phyloP scores from a whole-genome alignment of 2,888 invertebrate species.

The Chymomyza caudatula region DNA sequence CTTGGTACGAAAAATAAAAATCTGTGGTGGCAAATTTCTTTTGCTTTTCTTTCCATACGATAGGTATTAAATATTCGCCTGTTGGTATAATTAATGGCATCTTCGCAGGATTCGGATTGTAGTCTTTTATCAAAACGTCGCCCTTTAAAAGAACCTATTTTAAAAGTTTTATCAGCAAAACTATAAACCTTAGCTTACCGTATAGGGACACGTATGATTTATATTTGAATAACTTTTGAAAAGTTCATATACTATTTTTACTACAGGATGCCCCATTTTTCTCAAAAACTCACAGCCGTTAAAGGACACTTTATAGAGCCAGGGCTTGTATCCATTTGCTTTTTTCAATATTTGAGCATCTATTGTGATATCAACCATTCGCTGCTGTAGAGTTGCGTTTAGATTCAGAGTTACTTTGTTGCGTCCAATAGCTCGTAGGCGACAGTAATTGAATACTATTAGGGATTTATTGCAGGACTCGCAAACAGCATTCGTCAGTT shows the following conservation, averaged over 20 bases:
- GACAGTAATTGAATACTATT: neutral
- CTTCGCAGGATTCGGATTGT: too few species aligned
- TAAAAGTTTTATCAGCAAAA: neutral
- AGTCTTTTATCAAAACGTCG: too few species aligned
- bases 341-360: neutral
- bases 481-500: neutral
- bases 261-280: constrained; percentile 1
- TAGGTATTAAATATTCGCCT: too few species aligned
- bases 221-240: neutral
- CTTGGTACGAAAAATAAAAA: too few species aligned
- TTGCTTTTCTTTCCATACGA: too few species aligned
- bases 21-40: too few species aligned
- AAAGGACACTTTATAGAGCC: neutral
- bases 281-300: constrained; percentile 4
- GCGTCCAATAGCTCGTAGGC: neutral
- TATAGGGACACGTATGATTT: constrained; percentile 9
- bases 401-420: neutral
- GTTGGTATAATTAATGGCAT: too few species aligned
- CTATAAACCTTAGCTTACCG: neutral
- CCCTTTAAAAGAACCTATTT: neutral
- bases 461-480: neutral
- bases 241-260: neutral
- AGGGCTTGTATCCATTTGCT: neutral
- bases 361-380: neutral
- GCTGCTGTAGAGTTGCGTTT: neutral